Evolutionary conservation across 2,797 vertebrate genomes (phyloP), one percentile per base, ranked within the genome.

Genomic region (Lophius americanus): DNA sequence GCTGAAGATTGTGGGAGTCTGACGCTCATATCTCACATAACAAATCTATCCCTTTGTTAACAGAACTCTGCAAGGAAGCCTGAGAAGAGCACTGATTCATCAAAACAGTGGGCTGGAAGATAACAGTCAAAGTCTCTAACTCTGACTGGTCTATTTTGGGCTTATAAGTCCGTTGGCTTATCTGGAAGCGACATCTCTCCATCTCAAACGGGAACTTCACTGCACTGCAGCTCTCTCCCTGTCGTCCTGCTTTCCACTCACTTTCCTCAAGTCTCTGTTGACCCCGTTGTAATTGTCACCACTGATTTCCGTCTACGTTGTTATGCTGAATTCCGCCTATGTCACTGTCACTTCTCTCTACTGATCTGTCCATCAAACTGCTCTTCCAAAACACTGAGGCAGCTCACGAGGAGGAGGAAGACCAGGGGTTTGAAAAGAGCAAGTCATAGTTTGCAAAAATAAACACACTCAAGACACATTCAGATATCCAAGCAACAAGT

Each of bases 291-390:
- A 73, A 78, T 54, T 63, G 78, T 85, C 77, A 58, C 64, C 47
- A 69, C 58, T 67, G 70, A 87, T 90, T 87, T 81, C 48, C 52
- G 6, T 84, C 72, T 70, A 67, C 74, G 78, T 48, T 69, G 75
- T 83, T 79, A 78, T 59, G 60, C 74, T 73, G 69, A 73, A 83
- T 75, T 48, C 37, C 3, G 7, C 69, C 69, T 60, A 83, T 84
- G 82, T 72, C 36, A 8, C 78, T 77, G 83, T 88, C 86, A 79
- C 72, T 78, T 84, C 75, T 73, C 75, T 82, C 76, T 74, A 57
- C 64, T 59, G 44, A 69, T 69, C 61, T 77, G 72, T 81, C 81
- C 43, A 62, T 76, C 76, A 76, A 51, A 35, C 55, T 35, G 70
- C 43, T 8, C 46, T 69, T 64, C 70, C 64, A 51, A 11, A 51